Evolutionary conservation across 2,113 vertebrate species (phyloP).

Genomic region (Phasianus colchicus): DNA sequence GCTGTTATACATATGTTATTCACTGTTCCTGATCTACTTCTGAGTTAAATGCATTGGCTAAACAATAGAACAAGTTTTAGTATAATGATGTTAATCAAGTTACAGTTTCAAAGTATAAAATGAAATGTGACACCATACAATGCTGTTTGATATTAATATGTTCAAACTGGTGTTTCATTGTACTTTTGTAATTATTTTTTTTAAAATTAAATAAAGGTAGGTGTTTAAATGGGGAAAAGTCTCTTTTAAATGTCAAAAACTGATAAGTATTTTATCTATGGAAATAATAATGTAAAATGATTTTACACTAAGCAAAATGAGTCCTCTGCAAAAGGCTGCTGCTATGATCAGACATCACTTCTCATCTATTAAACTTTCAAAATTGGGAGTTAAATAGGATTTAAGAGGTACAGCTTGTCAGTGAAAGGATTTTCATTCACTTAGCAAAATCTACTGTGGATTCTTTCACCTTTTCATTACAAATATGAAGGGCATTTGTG

Average conservation of each 20-base stretch:
- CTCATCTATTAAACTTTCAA: background rate
- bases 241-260: conserved; percentile 20
- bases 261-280: background rate
- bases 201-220: background rate
- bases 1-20: background rate
- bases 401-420: background rate
- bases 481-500: background rate
- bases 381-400: background rate
- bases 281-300: background rate
- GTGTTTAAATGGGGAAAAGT: background rate
- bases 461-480: background rate
- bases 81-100: conserved; percentile 21
- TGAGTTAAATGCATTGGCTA: conserved; percentile 32
- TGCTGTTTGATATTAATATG: conserved; percentile 14
- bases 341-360: background rate
- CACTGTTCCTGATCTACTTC: conserved; percentile 35
- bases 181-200: background rate
- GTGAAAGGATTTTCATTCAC: background rate
- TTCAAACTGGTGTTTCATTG: background rate
- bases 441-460: background rate
- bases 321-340: background rate
- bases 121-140: background rate
- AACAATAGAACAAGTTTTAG: background rate
- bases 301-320: background rate
- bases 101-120: conserved; percentile 16